These are phyloP conservation scores for Lagopus muta DNA, from an alignment of 2,113 vertebrate species.

Conservation along the genomic window DNA sequence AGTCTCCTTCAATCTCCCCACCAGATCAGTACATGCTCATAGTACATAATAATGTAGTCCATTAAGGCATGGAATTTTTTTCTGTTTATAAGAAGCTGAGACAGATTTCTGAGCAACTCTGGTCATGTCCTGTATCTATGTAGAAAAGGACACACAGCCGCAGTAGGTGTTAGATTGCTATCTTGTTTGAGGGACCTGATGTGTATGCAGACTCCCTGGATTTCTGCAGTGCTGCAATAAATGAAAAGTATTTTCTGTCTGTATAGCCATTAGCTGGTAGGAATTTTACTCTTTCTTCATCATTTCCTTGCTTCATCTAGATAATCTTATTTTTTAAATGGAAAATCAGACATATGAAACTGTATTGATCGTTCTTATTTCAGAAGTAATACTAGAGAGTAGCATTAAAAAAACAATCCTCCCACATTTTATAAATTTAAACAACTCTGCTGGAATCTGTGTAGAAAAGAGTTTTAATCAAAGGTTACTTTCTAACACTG, in stretches of 20 bases:
- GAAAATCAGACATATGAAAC: background rate
- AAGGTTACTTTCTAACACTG: background rate
- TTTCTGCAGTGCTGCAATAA: background rate
- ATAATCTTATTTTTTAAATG: background rate
- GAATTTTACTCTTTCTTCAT: background rate
- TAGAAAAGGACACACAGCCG: slow-evolving; percentile 1
- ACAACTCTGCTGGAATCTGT: background rate
- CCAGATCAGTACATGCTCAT: background rate
- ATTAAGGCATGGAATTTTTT: background rate
- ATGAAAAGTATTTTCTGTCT: background rate
- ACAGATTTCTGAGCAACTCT: background rate
- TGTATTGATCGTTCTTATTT: background rate
- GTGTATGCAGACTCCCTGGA: background rate
- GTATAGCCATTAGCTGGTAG: background rate
- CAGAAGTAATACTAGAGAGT: background rate
- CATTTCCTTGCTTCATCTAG: background rate
- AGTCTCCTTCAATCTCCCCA: background rate
- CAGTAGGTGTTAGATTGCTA: background rate
- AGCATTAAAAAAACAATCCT: background rate
- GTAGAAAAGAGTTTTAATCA: background rate
- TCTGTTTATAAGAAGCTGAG: background rate
- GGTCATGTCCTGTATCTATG: background rate
- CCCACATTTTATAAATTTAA: rapidly evolving
- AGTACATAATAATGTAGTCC: slow-evolving; percentile 5
- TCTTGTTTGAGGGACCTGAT: background rate